Conservation (phyloP, 1,140 invertebrate species). For the Drosophila leontia region DNA sequence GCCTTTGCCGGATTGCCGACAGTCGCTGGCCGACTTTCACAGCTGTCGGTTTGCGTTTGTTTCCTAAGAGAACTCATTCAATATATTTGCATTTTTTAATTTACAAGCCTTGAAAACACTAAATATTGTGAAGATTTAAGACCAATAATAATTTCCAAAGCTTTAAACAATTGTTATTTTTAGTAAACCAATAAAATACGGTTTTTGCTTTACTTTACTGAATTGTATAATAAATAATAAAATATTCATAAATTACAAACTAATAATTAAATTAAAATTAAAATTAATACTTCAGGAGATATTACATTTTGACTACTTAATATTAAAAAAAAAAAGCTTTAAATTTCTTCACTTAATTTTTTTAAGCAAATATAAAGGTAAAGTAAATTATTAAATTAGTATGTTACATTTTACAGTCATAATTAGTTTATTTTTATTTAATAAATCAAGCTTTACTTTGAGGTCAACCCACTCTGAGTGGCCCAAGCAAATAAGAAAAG, state of each 20-base stretch:
- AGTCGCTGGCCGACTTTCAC: constrained; percentile 49
- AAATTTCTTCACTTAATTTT: too few species aligned
- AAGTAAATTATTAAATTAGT: too few species aligned
- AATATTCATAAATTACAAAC: not conserved
- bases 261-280: not conserved
- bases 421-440: not conserved
- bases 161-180: not conserved
- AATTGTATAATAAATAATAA: not conserved
- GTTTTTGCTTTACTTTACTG: not conserved
- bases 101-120: not conserved
- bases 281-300: not conserved
- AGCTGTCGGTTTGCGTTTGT: constrained; percentile 3
- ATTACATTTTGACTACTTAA: not conserved
- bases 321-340: too few species aligned
- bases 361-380: not conserved
- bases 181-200: not conserved
- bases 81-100: too few species aligned
- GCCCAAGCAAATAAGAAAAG: not conserved
- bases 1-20: constrained; percentile 9
- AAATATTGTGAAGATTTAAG: not conserved
- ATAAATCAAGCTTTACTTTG: not conserved
- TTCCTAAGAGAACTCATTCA: not conserved
- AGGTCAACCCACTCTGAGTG: not conserved
- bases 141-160: too few species aligned
- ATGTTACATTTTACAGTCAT: not conserved